Percentiles rank a stretch among this genome's conserved stretches.
phyloP scores from a whole-genome alignment of 2,113 vertebrate species.

The Pseudopipra pipra region DNA sequence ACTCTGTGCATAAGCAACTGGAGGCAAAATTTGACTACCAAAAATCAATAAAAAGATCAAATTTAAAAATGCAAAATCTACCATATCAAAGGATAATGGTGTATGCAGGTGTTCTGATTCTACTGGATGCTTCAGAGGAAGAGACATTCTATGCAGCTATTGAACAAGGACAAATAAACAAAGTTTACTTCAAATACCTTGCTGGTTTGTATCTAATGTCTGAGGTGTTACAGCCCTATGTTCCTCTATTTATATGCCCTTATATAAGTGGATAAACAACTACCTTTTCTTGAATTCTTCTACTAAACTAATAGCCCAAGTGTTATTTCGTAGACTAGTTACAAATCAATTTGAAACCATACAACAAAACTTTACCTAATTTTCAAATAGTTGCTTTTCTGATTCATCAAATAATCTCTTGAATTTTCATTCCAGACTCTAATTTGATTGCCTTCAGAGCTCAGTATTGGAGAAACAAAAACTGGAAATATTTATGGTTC shows the following conservation, averaged over 20 bases:
- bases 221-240: neutral
- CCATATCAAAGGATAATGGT: neutral
- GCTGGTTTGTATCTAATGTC: neutral
- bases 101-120: neutral
- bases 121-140: neutral
- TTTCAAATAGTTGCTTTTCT: neutral
- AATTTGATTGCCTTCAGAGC: neutral
- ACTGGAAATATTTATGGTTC: neutral
- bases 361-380: neutral
- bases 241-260: neutral
- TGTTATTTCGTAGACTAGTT: neutral
- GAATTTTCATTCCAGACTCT: neutral
- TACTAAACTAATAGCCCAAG: neutral
- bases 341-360: neutral
- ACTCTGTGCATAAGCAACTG: neutral
- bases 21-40: neutral
- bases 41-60: neutral
- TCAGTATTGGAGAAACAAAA: neutral
- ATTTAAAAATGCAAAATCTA: neutral
- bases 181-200: neutral
- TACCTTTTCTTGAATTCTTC: neutral
- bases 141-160: neutral
- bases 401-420: neutral
- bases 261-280: neutral
- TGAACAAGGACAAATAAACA: neutral